Evolutionary conservation across 2,797 vertebrate genomes (phyloP).

Genomic region (Gallinago stenura): DNA sequence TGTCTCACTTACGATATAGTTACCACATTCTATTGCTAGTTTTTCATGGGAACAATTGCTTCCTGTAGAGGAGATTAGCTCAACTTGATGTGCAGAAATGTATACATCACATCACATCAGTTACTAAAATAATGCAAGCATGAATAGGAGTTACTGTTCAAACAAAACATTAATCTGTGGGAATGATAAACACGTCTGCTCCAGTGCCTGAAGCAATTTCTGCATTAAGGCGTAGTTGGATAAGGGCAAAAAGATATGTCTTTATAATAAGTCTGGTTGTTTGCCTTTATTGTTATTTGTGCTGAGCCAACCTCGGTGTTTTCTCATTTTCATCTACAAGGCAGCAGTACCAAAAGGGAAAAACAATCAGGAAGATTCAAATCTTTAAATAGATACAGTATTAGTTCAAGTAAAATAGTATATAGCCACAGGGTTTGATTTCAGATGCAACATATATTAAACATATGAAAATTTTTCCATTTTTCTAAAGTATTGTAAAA

Average conservation of each 20-base stretch:
- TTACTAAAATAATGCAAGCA: not conserved
- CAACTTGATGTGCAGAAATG: not conserved
- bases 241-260: constrained; percentile 51
- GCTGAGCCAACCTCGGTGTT: not conserved
- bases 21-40: not conserved
- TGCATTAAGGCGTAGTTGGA: not conserved
- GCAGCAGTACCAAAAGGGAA: not conserved
- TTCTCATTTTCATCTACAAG: constrained; percentile 50
- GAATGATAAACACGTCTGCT: constrained; percentile 36
- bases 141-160: not conserved
- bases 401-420: constrained; percentile 19
- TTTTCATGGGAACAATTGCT: not conserved
- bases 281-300: constrained; percentile 53
- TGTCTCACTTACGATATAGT: not conserved
- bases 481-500: not conserved
- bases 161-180: constrained; percentile 23
- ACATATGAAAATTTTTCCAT: not conserved
- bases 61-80: not conserved
- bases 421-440: constrained; percentile 4
- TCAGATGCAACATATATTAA: constrained; percentile 24
- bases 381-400: constrained; percentile 23
- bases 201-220: constrained; percentile 25
- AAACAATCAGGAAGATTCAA: constrained; percentile 49
- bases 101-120: not conserved
- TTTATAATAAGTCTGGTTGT: constrained; percentile 48